phyloP scores from a whole-genome alignment of 2,797 vertebrate genomes.

The Tangara arthus region DNA sequence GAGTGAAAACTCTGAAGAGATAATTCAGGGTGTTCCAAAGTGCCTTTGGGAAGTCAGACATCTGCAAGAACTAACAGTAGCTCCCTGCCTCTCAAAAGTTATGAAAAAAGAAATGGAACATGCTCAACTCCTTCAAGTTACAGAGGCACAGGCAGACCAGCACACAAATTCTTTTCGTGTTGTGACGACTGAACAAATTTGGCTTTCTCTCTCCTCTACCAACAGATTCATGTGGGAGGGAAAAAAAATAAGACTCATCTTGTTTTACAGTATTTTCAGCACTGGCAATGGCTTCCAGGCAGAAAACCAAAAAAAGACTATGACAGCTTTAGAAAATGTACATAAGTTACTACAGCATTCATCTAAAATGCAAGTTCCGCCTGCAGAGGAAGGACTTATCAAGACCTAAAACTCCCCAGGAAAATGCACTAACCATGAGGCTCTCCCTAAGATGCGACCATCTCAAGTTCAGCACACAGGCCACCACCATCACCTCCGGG shows the following conservation, averaged over 20 bases:
- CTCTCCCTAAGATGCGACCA: neutral
- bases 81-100: neutral
- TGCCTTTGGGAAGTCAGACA: neutral
- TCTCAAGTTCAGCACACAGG: neutral
- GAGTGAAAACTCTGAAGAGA: neutral
- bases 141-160: neutral
- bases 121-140: neutral
- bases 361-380: neutral
- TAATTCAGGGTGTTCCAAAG: neutral
- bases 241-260: neutral
- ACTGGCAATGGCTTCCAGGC: neutral
- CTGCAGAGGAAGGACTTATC: neutral
- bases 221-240: neutral
- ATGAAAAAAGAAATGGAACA: neutral
- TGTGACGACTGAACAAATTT: neutral
- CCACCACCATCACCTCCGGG: neutral
- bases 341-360: neutral
- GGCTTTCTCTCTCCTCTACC: neutral
- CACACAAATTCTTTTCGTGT: neutral
- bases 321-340: neutral
- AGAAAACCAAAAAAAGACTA: neutral
- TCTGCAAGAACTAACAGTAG: neutral
- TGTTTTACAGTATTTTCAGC: neutral
- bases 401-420: neutral
- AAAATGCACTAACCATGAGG: neutral